Percentiles rank a stretch among this genome's conserved stretches.
Conservation (phyloP, 2,113 vertebrate species). For the Antennarius striatus region DNA sequence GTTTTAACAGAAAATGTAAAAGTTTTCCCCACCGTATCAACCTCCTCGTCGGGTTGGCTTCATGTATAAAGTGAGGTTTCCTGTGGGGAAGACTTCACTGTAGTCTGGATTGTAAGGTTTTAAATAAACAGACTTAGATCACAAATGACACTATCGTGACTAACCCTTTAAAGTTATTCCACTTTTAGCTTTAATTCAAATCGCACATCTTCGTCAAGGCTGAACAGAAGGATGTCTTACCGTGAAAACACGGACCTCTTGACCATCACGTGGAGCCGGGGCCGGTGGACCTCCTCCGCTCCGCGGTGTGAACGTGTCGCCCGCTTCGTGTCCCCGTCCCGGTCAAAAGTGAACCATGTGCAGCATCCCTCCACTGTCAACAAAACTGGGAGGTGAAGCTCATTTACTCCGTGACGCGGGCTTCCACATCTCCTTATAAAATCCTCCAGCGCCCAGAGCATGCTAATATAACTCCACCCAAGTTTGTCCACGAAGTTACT, state of each 20-base stretch:
- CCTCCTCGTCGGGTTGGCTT: too few relatives aligned
- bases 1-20: background rate
- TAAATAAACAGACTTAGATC: background rate
- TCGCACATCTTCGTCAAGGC: too few relatives aligned
- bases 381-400: slow-evolving; percentile 50
- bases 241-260: background rate
- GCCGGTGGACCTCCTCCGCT: background rate
- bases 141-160: too few relatives aligned
- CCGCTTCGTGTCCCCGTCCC: background rate
- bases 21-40: too few relatives aligned
- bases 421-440: slow-evolving; percentile 65
- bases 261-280: slow-evolving; percentile 19
- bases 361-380: slow-evolving; percentile 58
- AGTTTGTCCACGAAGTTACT: background rate
- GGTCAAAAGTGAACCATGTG: slow-evolving; percentile 57
- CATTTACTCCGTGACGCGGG: slow-evolving; percentile 61
- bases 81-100: too few relatives aligned
- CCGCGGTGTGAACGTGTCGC: background rate
- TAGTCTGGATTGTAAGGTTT: too few relatives aligned
- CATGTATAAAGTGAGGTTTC: too few relatives aligned
- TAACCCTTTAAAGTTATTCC: too few relatives aligned
- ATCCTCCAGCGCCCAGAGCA: slow-evolving; percentile 20
- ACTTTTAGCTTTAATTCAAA: too few relatives aligned
- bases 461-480: slow-evolving; percentile 57
- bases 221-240: slow-evolving; percentile 13